Evolutionary conservation across 2,888 invertebrate genomes (phyloP), one percentile per base, ranked within the genome.

Genomic region (Chalcis sispes): DNA sequence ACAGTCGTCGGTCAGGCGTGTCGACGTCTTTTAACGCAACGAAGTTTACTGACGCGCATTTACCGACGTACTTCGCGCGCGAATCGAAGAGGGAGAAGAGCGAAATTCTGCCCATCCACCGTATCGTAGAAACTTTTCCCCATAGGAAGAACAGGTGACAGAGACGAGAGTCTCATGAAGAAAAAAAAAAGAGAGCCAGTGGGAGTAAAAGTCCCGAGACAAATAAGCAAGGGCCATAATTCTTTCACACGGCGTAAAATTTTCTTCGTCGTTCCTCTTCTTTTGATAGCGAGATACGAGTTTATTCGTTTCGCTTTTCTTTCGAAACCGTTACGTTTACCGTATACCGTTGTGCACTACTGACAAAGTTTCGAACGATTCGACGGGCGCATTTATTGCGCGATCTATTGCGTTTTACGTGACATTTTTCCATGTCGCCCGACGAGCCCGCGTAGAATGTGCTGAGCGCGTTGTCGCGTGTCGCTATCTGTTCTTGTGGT

Each of bases 321-420:
- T 3, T 20, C 1, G 10, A 1, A 1, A 7, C 1, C 13, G 27
- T 23, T 59, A 1, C 4, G 36, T 36, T 36, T 36, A 36, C 36
- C 36, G 36, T 7, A 10, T 15, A 8, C n/a, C n/a, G 46, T 2
- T 15, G 61, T 27, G 25, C 23, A 23, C 25, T 42, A n/a, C n/a
- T n/a, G 27, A 62, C 42, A 62, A 62, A 46, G 7, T 59, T 62
- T 46, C 62, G 10, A 46, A 62, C 62, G 27, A 46, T 42, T 18
- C 23, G 5, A 10, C 20, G 32, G 62, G 40, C 61, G 25, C 46
- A n/a, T 62, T 62, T 48, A 62, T 48, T 65, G 79, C 78, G 81
- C 81, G 79, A 42, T 46, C 46, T 5, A 18, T 54, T 78, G 80
- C 80, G 72, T 74, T 75, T 77, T 75, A 77, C 74, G 62, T 40